A percentile compares a stretch with the other conserved stretches of the same genome.
These are phyloP conservation scores for Apotomis betuletana DNA, from an alignment of 2,888 invertebrate species.

Conservation along the genomic window DNA sequence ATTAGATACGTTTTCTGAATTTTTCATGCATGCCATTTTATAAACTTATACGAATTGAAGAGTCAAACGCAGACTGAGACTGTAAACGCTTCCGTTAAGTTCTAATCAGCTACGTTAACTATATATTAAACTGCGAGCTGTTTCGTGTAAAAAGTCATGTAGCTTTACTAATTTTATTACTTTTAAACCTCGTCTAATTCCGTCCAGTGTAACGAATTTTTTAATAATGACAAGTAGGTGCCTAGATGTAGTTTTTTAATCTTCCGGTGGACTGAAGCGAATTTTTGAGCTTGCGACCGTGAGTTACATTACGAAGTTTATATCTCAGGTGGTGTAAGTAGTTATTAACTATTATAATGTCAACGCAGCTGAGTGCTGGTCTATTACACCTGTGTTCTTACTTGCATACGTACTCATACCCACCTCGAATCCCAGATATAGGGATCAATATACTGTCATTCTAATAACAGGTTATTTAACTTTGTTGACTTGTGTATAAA, in stretches of 20 bases:
- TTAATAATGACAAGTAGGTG: conserved; percentile 44
- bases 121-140: conserved; percentile 61
- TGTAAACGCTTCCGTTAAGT: conserved; percentile 66
- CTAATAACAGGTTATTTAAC: conserved; percentile 17
- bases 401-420: conserved; percentile 29
- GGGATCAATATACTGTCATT: conserved; percentile 25
- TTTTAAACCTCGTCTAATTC: conserved; percentile 59
- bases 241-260: conserved; percentile 29
- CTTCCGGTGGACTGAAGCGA: conserved; percentile 17
- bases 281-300: conserved; percentile 14
- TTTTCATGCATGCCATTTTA: conserved; percentile 49
- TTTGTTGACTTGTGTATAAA: conserved; percentile 60
- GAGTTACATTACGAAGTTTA: conserved; percentile 7
- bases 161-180: conserved; percentile 80
- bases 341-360: conserved; percentile 11
- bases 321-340: conserved; percentile 22
- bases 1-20: conserved; percentile 57
- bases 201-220: conserved; percentile 64
- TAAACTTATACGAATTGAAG: conserved; percentile 49
- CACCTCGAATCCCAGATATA: conserved; percentile 27
- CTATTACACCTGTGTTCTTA: conserved; percentile 1
- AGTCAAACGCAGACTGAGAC: conserved; percentile 76
- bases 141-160: conserved; percentile 78
- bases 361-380: conserved; percentile 2
- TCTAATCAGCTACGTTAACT: conserved; percentile 56